Conservation (phyloP, 2,797 vertebrate genomes). For the Garrulus glandarius region DNA sequence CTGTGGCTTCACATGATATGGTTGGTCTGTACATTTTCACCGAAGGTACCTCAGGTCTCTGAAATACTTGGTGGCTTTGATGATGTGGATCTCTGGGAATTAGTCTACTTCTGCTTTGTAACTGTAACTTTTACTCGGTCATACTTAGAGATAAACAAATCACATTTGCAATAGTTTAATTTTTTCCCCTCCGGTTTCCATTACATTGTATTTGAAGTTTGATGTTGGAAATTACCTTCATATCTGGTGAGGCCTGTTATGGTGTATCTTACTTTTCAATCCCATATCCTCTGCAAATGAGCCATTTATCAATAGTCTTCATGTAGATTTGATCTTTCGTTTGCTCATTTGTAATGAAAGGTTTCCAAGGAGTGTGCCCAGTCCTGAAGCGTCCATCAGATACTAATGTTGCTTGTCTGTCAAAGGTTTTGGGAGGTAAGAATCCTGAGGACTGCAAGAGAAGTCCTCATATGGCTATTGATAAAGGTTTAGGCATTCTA, state of each 20-base stretch:
- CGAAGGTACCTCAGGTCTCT: neutral
- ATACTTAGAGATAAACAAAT: neutral
- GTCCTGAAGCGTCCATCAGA: neutral
- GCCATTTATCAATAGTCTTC: neutral
- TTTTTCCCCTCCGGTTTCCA: neutral
- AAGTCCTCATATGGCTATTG: neutral
- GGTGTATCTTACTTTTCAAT: neutral
- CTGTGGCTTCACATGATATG: neutral
- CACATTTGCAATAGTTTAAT: neutral
- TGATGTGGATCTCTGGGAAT: neutral
- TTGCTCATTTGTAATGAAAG: neutral
- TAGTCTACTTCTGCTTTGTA: neutral
- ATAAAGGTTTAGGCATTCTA: neutral
- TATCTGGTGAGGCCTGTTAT: neutral
- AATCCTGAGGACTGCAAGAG: neutral
- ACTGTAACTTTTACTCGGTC: neutral
- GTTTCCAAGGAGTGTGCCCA: neutral
- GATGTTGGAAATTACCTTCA: neutral
- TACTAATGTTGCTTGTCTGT: neutral
- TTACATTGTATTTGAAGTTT: neutral
- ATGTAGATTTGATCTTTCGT: neutral
- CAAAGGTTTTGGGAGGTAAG: neutral
- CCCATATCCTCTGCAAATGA: neutral
- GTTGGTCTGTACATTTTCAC: neutral
- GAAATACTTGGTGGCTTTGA: neutral